These are phyloP conservation scores for Euplexia lucipara DNA, from an alignment of 2,888 invertebrate genomes.

Conservation along the genomic window DNA sequence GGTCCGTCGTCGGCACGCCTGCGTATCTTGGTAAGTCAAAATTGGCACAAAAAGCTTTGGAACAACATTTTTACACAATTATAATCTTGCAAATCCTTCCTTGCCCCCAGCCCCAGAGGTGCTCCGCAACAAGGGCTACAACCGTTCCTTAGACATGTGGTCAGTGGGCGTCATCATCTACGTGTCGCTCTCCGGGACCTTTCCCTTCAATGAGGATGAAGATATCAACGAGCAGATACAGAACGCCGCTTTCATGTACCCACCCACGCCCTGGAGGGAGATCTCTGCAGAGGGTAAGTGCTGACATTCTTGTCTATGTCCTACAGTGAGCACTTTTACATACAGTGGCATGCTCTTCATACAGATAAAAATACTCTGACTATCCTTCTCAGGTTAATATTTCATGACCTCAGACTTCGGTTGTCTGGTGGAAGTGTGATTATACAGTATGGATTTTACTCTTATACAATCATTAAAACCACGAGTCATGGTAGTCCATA, in stretches of 20 bases:
- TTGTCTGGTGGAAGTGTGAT: too few relatives aligned
- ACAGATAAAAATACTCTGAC: too few relatives aligned
- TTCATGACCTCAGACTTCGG: too few relatives aligned
- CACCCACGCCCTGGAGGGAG: constrained; percentile 99
- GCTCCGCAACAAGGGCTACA: constrained; percentile 99
- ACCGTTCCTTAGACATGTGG: constrained; percentile 99
- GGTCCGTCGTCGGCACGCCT: constrained; percentile 99
- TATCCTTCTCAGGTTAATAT: too few relatives aligned
- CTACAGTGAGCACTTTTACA: neutral
- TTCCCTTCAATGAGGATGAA: constrained; percentile 99
- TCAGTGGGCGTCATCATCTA: constrained; percentile 99
- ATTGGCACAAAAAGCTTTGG: too few relatives aligned
- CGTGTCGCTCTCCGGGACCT: constrained; percentile 99
- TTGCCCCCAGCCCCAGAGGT: constrained; percentile 97
- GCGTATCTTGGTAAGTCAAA: constrained; percentile 96
- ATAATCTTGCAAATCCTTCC: neutral
- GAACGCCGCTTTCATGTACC: constrained; percentile 99
- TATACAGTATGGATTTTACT: too few relatives aligned
- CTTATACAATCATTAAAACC: too few relatives aligned
- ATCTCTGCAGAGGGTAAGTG: constrained; percentile 92
- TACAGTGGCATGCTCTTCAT: neutral
- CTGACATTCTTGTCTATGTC: neutral
- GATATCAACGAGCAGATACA: constrained; percentile 99
- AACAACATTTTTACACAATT: too few relatives aligned
- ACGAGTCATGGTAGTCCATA: too few relatives aligned